A percentile compares a stretch with the other conserved stretches of the same genome.
These are phyloP conservation scores for Andrena marginata DNA, from an alignment of 2,888 invertebrate species.

Conservation along the genomic window DNA sequence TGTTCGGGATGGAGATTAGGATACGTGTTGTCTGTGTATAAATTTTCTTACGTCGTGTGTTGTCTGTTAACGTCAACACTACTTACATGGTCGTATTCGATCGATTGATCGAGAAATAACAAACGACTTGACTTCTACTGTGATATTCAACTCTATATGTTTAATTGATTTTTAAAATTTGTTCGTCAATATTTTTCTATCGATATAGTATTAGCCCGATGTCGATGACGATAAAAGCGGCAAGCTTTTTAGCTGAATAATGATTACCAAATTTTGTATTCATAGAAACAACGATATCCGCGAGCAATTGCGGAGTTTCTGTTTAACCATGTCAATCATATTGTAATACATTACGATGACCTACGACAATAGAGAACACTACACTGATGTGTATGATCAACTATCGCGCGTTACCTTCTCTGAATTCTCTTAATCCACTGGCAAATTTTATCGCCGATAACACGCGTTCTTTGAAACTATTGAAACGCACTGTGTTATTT, in stretches of 20 bases:
- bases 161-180: background rate
- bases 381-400: background rate
- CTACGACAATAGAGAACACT: background rate
- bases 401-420: background rate
- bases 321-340: background rate
- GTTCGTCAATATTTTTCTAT: background rate
- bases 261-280: background rate
- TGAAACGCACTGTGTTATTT: conserved; percentile 1
- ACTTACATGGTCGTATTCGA: background rate
- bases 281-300: background rate
- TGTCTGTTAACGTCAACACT: background rate
- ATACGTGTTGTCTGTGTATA: background rate
- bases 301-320: background rate
- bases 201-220: background rate
- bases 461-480: background rate
- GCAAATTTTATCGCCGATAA: background rate
- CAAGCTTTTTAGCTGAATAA: background rate
- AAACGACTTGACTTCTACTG: background rate
- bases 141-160: background rate
- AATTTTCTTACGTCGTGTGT: background rate
- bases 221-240: background rate
- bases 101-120: background rate
- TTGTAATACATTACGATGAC: background rate
- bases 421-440: background rate
- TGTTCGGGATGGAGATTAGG: background rate